Evolutionary conservation across 2,797 vertebrate species (phyloP).

Genomic region (Hipposideros larvatus): DNA sequence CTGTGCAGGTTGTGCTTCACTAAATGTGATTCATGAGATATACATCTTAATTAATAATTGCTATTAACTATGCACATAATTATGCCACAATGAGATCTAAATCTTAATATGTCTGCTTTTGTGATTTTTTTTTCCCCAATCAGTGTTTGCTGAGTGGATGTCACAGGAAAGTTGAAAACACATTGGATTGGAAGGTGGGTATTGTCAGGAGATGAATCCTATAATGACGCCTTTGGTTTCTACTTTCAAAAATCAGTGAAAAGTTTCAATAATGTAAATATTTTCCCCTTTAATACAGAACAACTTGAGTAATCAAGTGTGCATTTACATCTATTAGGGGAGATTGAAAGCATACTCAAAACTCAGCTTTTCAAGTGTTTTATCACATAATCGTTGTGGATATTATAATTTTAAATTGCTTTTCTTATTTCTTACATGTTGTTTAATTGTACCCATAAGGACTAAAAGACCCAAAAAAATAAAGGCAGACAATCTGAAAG

Average conservation of each 20-base stretch:
- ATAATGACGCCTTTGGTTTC: background rate
- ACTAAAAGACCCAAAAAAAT: background rate
- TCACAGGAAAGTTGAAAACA: background rate
- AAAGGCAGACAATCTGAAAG: background rate
- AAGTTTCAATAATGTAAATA: background rate
- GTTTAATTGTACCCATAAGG: background rate
- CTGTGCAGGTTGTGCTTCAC: background rate
- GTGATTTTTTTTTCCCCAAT: background rate
- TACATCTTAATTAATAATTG: background rate
- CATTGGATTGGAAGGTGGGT: background rate
- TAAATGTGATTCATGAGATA: background rate
- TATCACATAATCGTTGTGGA: background rate
- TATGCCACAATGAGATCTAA: background rate
- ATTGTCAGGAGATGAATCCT: background rate
- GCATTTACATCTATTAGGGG: background rate
- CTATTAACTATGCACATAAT: background rate
- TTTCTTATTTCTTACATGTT: background rate
- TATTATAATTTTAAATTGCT: background rate
- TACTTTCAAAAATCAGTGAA: background rate
- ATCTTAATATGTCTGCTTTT: background rate
- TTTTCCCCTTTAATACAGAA: background rate
- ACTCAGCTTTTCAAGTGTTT: background rate
- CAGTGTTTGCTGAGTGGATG: background rate
- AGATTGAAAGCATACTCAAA: background rate
- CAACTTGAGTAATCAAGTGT: background rate